Evolutionary conservation across 2,888 invertebrate genomes (phyloP).

Genomic region (Nemoura dubitans): DNA sequence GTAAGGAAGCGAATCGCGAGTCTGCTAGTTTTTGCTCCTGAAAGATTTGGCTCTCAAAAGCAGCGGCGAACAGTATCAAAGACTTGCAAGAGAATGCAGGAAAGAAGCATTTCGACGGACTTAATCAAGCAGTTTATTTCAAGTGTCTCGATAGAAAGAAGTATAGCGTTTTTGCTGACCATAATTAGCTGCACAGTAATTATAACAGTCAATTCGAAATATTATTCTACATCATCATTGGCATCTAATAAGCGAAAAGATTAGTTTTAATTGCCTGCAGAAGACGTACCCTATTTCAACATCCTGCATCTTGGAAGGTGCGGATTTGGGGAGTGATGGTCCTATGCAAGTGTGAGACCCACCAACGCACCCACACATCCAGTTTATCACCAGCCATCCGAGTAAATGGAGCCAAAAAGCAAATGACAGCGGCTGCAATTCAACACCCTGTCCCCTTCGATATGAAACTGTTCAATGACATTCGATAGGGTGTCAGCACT

Average conservation of each 20-base stretch:
- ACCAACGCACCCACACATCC: no score
- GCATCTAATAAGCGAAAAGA: neutral
- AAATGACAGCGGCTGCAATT: no score
- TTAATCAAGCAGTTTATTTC: slow-evolving; percentile 38
- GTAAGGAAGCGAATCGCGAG: slow-evolving; percentile 28
- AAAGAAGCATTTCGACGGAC: slow-evolving; percentile 34
- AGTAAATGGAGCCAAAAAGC: no score
- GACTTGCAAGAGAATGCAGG: slow-evolving; percentile 34
- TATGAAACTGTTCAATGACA: neutral
- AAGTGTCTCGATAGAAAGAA: slow-evolving; percentile 38
- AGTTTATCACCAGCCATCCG: no score
- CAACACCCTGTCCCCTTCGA: neutral
- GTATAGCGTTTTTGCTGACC: slow-evolving; percentile 9
- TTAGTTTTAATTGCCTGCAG: neutral
- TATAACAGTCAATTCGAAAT: slow-evolving; percentile 31
- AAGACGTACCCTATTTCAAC: neutral
- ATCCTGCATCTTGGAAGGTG: no score
- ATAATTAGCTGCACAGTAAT: slow-evolving; percentile 34
- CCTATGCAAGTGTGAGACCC: no score
- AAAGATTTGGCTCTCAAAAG: slow-evolving; percentile 35
- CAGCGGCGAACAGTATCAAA: slow-evolving; percentile 30
- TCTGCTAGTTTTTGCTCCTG: slow-evolving; percentile 31
- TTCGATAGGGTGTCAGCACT: neutral
- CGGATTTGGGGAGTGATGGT: no score
- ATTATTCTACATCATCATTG: slow-evolving; percentile 25